Percentiles rank a stretch among this genome's conserved stretches.
Evolutionary conservation across 2,797 vertebrate species (phyloP).

Genomic region (Microchirus variegatus): DNA sequence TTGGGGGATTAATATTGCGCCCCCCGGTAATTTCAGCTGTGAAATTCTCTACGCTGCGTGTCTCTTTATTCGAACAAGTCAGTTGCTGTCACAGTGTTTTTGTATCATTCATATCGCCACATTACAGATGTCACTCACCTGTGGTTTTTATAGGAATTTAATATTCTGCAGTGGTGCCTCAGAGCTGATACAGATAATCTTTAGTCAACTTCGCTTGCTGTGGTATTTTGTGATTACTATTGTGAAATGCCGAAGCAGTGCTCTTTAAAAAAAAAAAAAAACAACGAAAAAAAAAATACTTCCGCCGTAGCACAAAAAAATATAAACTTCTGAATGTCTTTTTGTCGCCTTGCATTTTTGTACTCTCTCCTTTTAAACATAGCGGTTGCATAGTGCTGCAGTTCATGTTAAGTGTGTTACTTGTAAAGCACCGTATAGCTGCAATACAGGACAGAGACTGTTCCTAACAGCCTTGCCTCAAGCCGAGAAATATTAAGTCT

Average conservation of each 20-base stretch:
- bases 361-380: conserved; percentile 69
- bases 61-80: conserved; percentile 61
- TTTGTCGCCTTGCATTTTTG: conserved; percentile 74
- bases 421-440: conserved; percentile 65
- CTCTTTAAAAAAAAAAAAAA: conserved; percentile 21
- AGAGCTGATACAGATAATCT: conserved; percentile 48
- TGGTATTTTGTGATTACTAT: conserved; percentile 63
- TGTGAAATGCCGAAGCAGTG: conserved; percentile 59
- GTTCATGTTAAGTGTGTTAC: conserved; percentile 56
- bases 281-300: neutral
- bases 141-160: conserved; percentile 63
- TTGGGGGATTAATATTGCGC: conserved; percentile 13
- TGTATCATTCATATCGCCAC: conserved; percentile 43
- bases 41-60: conserved; percentile 31
- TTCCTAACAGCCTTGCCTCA: conserved; percentile 73
- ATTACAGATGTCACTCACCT: conserved; percentile 40
- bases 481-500: conserved; percentile 56
- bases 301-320: conserved; percentile 63
- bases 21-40: conserved; percentile 5
- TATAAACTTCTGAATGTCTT: conserved; percentile 70
- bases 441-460: conserved; percentile 80
- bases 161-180: conserved; percentile 61
- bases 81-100: conserved; percentile 59
- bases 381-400: conserved; percentile 51
- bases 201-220: conserved; percentile 49